Percentiles rank a stretch among this genome's conserved stretches.
Conservation (phyloP, 2,113 vertebrate genomes). For the Ailurus styani region DNA sequence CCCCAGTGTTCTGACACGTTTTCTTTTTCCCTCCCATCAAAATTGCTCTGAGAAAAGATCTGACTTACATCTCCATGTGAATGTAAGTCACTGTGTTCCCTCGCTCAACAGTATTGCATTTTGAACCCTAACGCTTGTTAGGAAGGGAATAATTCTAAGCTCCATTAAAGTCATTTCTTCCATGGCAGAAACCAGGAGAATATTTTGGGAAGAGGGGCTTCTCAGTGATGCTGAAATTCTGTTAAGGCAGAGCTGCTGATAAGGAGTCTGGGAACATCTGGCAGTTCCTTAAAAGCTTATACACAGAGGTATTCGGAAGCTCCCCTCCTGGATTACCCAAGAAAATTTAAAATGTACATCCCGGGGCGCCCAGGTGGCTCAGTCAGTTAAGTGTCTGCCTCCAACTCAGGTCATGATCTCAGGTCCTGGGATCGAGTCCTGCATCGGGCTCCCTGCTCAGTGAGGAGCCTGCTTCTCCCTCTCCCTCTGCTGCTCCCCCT, state of each 20-base stretch:
- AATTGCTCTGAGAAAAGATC: neutral
- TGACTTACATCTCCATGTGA: neutral
- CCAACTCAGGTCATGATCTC: neutral
- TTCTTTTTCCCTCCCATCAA: neutral
- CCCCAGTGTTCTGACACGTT: neutral
- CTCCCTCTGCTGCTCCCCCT: neutral
- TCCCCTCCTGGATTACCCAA: neutral
- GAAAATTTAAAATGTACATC: neutral
- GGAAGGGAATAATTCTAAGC: neutral
- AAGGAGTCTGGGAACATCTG: neutral
- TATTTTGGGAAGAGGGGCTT: neutral
- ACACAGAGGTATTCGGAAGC: neutral
- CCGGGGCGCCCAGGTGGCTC: neutral
- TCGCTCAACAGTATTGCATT: neutral
- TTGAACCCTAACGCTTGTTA: neutral
- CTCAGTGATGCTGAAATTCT: neutral
- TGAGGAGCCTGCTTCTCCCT: neutral
- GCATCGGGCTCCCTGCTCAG: neutral
- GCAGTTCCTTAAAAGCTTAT: neutral
- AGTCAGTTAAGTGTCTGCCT: neutral
- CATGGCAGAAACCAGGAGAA: neutral
- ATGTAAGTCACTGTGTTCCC: neutral
- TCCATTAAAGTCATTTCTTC: neutral
- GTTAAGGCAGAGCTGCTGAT: neutral
- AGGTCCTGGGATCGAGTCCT: neutral